Evolutionary conservation across 2,113 vertebrate genomes (phyloP), one percentile per base, ranked within the genome.

Genomic region (Tychaedon coryphoeus): DNA sequence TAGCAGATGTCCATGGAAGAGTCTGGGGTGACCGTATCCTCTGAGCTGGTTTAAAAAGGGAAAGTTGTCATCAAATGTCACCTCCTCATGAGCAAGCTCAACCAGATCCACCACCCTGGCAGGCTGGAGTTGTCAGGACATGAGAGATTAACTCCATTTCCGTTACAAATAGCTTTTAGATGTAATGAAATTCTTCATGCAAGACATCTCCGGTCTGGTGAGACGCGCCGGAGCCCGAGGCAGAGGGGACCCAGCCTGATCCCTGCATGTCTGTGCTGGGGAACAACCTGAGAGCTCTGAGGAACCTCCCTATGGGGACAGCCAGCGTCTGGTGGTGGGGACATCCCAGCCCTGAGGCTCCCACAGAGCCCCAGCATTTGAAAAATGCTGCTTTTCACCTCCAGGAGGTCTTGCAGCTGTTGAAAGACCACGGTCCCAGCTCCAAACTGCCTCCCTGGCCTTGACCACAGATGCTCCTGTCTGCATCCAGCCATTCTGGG

Each of bases 201-300:
- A 42, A 62, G 72, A n/a, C 38, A 7, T 73, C 94, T 92, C 83
- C 2, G 12, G 67, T 89, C 77, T 57, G 56, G 60, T 36, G 60
- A 94, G 64, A 38, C 0, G 0, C 0, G 0, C 65, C 0, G 0
- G 45, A 88, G 67, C 54, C 90, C 0, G 4, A 70, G 86, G 89
- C 77, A 92, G 56, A 19, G 75, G n/a, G n/a, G 61, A 81, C 18
- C 3, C 29, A 57, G 33, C 17, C 60, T 40, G 31, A 23, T 38
- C 54, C 40, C 53, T 23, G 13, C 25, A 4, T 2, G 4, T 60
- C 48, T 80, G 45, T 15, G 57, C 12, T 60, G 33, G 36, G 23
- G 23, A 14, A 29, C 10, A 60, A 76, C 57, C 66, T 76, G 43
- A 83, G 80, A 88, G 45, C 48, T 54, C 19, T 58, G 33, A 88